Evolutionary conservation across 1,140 invertebrate genomes (phyloP), one percentile per base, ranked within the genome.

Genomic region (Anadara kagoshimensis): DNA sequence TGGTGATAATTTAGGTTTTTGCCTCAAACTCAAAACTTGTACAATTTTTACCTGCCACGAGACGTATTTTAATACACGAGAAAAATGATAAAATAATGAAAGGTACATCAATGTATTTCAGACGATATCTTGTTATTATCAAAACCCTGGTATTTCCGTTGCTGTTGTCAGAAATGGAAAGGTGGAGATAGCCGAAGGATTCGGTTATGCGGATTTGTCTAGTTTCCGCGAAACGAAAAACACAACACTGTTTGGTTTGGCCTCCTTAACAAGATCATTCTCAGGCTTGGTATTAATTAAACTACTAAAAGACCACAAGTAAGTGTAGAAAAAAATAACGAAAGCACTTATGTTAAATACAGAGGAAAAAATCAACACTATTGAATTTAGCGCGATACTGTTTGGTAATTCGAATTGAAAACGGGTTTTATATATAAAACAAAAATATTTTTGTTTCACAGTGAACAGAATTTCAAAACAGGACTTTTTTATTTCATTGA

Each of bases 231-330:
- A 18, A 22, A 24, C 24, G 5, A 57, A 18, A 20, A 57, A 57
- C 24, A 57, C 56, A 57, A 57, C 56, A 20, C 12, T 57, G 24
- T 57, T 57, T 57, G 56, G 56, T 57, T 26, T 57, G 14, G 56
- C 56, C 18, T 20, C 56, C 5, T 24, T 57, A 14, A 20, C 56
- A 57, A 1, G 56, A 2, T 20, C 56, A 4, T 57, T 57, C 12
- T 57, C 56, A 20, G 5, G 18, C 20, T 18, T 57, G 18, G 56
- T 57, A 22, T 24, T 57, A 57, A 1, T 26, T 4, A 57, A 57
- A 26, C 56, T 57, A 4, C 24, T 57, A 5, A 14, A 57, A 22
- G 56, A n/a, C 12, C 18, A 57, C 18, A 57, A 57, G 56, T 57
- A 26, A 57, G 56, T 51, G 16, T 4, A 18, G 10, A 51, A 16